A percentile compares a stretch with the other conserved stretches of the same genome.
phyloP scores from a whole-genome alignment of 2,113 vertebrate species.

The Neoarius graeffei region DNA sequence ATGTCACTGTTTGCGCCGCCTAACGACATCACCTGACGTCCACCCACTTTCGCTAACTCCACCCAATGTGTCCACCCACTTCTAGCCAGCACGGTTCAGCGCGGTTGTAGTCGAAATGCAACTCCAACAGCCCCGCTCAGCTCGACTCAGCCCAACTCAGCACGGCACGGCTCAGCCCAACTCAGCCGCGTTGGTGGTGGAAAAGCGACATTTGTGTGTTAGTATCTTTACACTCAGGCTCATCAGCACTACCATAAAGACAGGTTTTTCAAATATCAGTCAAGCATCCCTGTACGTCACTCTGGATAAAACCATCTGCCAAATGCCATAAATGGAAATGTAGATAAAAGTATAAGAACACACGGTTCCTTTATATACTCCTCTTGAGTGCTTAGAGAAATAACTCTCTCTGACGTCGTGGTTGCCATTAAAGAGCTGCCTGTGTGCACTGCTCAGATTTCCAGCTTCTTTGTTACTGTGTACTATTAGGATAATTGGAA shows the following conservation, averaged over 20 bases:
- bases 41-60: too few relatives aligned
- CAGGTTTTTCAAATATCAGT: neutral
- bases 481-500: slow-evolving; percentile 57
- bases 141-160: too few relatives aligned
- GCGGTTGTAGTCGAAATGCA: too few relatives aligned
- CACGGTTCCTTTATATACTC: neutral
- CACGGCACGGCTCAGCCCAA: too few relatives aligned
- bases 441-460: neutral
- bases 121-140: too few relatives aligned
- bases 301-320: too few relatives aligned
- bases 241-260: neutral
- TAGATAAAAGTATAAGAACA: neutral
- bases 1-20: too few relatives aligned
- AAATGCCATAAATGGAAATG: neutral
- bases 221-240: neutral
- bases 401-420: neutral
- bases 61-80: too few relatives aligned
- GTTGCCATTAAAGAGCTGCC: neutral
- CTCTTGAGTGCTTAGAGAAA: neutral
- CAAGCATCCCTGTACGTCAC: neutral
- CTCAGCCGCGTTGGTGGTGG: too few relatives aligned
- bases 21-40: too few relatives aligned
- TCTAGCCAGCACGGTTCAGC: too few relatives aligned
- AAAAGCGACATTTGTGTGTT: too few relatives aligned
- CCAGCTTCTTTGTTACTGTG: slow-evolving; percentile 48